Percentiles rank a stretch among this genome's conserved stretches.
These are phyloP conservation scores for Paralvinella palmiformis DNA, from an alignment of 1,140 invertebrate genomes.

Conservation along the genomic window DNA sequence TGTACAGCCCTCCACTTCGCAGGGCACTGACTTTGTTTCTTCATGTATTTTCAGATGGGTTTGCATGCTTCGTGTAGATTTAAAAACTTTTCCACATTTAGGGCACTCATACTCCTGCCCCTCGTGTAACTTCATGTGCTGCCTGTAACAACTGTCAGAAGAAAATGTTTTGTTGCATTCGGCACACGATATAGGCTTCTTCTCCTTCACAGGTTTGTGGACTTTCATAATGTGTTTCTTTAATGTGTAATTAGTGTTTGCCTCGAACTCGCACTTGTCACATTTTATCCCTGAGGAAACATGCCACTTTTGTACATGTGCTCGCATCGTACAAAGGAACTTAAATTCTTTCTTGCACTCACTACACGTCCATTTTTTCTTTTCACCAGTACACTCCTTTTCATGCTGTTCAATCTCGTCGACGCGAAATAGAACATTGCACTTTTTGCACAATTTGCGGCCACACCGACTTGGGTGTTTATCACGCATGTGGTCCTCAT, in stretches of 20 bases:
- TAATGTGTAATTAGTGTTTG: conserved; percentile 38
- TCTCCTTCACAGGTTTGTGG: conserved; percentile 25
- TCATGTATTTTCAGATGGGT: conserved; percentile 50
- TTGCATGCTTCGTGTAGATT: conserved; percentile 28
- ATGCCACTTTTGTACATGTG: conserved; percentile 30
- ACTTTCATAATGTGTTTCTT: conserved; percentile 40
- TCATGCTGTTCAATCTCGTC: conserved; percentile 38
- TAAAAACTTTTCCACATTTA: conserved; percentile 51
- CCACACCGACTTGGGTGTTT: conserved; percentile 16
- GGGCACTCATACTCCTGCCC: conserved; percentile 48
- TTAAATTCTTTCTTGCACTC: conserved; percentile 42
- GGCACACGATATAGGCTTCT: conserved; percentile 10
- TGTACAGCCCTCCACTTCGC: conserved; percentile 35
- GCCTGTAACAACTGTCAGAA: conserved; percentile 41
- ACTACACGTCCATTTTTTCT: conserved; percentile 32
- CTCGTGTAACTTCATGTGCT: conserved; percentile 49
- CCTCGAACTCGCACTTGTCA: conserved; percentile 31
- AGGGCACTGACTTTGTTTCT: conserved; percentile 45
- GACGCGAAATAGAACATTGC: conserved; percentile 34
- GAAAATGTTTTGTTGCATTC: conserved; percentile 39
- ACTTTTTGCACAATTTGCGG: conserved; percentile 37
- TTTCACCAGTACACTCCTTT: conserved; percentile 30
- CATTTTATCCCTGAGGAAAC: conserved; percentile 33
- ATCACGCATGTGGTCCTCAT: conserved; percentile 9
- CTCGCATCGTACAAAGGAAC: conserved; percentile 26